A percentile compares a stretch with the other conserved stretches of the same genome.
These are phyloP conservation scores for Conomelus anceps DNA, from an alignment of 2,888 invertebrate species.

Conservation along the genomic window DNA sequence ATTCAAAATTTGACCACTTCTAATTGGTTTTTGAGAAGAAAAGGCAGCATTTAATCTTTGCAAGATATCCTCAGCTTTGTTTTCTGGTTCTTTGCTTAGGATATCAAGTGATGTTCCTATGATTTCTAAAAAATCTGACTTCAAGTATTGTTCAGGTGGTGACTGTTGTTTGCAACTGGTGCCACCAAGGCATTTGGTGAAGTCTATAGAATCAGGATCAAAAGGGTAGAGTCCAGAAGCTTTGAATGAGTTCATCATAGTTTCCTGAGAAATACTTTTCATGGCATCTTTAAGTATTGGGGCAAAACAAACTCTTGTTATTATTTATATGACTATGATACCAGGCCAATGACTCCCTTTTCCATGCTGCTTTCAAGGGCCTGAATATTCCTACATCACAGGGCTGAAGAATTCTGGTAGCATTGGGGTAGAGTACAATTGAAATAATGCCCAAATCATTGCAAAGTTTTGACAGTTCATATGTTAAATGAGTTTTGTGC, in stretches of 20 bases:
- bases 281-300: not conserved
- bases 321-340: not conserved
- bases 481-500: no score
- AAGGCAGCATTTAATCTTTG: not conserved
- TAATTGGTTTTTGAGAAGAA: constrained; percentile 3
- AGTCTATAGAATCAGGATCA: not conserved
- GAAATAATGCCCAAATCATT: not conserved
- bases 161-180: not conserved
- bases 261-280: not conserved
- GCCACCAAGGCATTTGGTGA: not conserved
- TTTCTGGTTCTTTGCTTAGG: constrained; percentile 2
- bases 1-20: not conserved
- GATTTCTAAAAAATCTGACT: constrained; percentile 7
- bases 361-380: not conserved
- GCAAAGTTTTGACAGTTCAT: not conserved
- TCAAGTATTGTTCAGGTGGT: constrained; percentile 6
- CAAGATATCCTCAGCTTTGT: constrained; percentile 5
- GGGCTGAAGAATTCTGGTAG: not conserved
- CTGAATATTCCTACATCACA: not conserved
- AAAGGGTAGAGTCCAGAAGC: not conserved
- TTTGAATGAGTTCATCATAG: not conserved
- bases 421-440: not conserved
- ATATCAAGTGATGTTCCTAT: constrained; percentile 3
- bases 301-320: not conserved
- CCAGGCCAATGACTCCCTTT: not conserved